Percentiles rank a stretch among this genome's conserved stretches.
phyloP scores from a whole-genome alignment of 1,140 invertebrate species.

The Drosophila prosaltans region DNA sequence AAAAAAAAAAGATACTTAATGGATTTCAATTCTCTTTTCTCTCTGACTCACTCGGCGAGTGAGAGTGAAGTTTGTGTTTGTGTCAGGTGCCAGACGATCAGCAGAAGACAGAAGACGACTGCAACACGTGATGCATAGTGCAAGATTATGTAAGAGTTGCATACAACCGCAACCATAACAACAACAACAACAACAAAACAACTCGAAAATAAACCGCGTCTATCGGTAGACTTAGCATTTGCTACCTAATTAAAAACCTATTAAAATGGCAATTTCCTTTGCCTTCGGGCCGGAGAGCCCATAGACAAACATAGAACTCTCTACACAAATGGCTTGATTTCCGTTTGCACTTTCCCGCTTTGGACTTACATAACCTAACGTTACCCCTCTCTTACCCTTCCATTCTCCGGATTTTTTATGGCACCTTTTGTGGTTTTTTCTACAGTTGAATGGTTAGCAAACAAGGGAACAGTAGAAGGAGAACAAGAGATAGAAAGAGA shows the following conservation, averaged over 20 bases:
- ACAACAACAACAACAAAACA: background rate
- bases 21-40: constrained; percentile 65
- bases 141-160: too few relatives aligned
- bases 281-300: background rate
- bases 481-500: background rate
- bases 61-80: constrained; percentile 32
- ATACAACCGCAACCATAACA: constrained; percentile 27
- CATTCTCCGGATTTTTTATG: constrained; percentile 3
- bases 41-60: background rate
- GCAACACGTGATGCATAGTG: constrained; percentile 51
- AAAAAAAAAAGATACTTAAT: constrained; percentile 76
- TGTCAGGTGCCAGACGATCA: constrained; percentile 64
- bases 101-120: background rate
- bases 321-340: constrained; percentile 41
- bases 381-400: background rate
- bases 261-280: constrained; percentile 54
- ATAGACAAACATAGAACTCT: constrained; percentile 25
- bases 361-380: background rate
- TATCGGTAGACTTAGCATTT: constrained; percentile 28
- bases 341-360: constrained; percentile 16
- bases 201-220: constrained; percentile 1
- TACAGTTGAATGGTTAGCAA: constrained; percentile 9
- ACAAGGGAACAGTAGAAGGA: background rate
- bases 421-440: constrained; percentile 18
- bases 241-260: constrained; percentile 59